Conservation (phyloP, 1,140 invertebrate genomes). For the Cyphomyrmex costatus region DNA sequence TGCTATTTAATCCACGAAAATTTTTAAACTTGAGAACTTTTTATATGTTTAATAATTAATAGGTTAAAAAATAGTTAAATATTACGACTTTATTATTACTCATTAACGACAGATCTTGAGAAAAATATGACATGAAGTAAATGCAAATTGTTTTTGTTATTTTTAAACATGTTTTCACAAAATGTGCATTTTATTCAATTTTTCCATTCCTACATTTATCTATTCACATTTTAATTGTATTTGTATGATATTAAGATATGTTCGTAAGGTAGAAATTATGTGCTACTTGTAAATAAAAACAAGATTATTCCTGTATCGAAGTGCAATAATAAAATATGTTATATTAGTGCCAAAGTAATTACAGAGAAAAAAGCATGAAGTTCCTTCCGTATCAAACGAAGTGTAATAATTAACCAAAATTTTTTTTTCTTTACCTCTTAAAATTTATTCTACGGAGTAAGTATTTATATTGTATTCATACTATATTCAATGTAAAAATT, state of each 20-base stretch:
- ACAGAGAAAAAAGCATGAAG: slow-evolving; percentile 64
- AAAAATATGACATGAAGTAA: slow-evolving; percentile 39
- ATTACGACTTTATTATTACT: slow-evolving; percentile 1
- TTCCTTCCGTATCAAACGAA: slow-evolving; percentile 40
- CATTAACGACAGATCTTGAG: slow-evolving; percentile 6
- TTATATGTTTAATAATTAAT: background rate
- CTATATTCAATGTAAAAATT: slow-evolving; percentile 9
- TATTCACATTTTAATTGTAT: slow-evolving; percentile 68
- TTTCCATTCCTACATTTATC: slow-evolving; percentile 52
- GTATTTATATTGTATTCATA: background rate
- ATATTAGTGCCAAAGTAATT: slow-evolving; percentile 83
- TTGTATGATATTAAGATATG: slow-evolving; percentile 75
- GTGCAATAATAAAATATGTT: slow-evolving; percentile 84
- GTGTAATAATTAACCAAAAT: slow-evolving; percentile 9
- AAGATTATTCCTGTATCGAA: slow-evolving; percentile 81
- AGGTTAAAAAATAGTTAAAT: slow-evolving; percentile 33
- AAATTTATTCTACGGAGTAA: slow-evolving; percentile 19
- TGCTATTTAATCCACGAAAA: slow-evolving; percentile 45
- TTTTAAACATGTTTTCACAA: slow-evolving; percentile 45
- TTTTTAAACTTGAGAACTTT: slow-evolving; percentile 5
- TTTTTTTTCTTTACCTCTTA: background rate
- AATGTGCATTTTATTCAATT: slow-evolving; percentile 58
- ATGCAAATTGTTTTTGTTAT: slow-evolving; percentile 33
- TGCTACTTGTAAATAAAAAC: slow-evolving; percentile 81
- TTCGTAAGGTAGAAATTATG: slow-evolving; percentile 75